phyloP scores from a whole-genome alignment of 2,797 vertebrate genomes.

The Myoxocephalus aenaeus region DNA sequence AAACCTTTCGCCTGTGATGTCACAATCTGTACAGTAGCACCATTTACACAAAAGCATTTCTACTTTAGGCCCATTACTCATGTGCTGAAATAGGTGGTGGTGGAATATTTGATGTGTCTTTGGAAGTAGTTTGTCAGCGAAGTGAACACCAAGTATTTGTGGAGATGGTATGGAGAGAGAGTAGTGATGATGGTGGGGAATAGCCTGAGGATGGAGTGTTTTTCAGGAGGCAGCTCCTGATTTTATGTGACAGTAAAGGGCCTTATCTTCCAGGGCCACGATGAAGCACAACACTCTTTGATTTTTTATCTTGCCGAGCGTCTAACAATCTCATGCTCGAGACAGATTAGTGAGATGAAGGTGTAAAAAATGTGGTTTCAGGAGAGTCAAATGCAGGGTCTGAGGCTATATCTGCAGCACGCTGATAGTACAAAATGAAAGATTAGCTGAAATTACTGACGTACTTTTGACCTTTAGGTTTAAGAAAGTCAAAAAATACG shows the following conservation, averaged over 20 bases:
- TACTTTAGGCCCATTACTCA: slow-evolving; percentile 16
- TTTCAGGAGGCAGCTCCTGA: slow-evolving; percentile 72
- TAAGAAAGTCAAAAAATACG: slow-evolving; percentile 31
- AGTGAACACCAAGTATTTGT: slow-evolving; percentile 53
- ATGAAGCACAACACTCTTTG: slow-evolving; percentile 77
- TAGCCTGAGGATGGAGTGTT: slow-evolving; percentile 69
- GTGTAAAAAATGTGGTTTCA: slow-evolving; percentile 61
- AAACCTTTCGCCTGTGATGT: slow-evolving; percentile 13
- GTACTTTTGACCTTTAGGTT: slow-evolving; percentile 61
- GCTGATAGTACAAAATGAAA: slow-evolving; percentile 66
- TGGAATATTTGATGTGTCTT: slow-evolving; percentile 46
- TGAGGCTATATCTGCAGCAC: slow-evolving; percentile 66
- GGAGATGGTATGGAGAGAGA: slow-evolving; percentile 56
- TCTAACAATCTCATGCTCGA: slow-evolving; percentile 72
- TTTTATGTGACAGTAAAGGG: slow-evolving; percentile 79
- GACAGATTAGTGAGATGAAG: slow-evolving; percentile 78
- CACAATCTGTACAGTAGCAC: background rate
- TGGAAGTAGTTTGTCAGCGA: slow-evolving; percentile 52
- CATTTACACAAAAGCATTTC: background rate
- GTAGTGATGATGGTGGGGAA: slow-evolving; percentile 64
- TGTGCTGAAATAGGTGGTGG: slow-evolving; percentile 32
- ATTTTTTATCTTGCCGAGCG: slow-evolving; percentile 75
- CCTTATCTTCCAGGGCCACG: slow-evolving; percentile 77
- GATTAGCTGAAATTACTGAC: slow-evolving; percentile 49
- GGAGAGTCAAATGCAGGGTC: slow-evolving; percentile 46